Conservation (phyloP, 2,888 invertebrate species). For the Deilephila porcellus region DNA sequence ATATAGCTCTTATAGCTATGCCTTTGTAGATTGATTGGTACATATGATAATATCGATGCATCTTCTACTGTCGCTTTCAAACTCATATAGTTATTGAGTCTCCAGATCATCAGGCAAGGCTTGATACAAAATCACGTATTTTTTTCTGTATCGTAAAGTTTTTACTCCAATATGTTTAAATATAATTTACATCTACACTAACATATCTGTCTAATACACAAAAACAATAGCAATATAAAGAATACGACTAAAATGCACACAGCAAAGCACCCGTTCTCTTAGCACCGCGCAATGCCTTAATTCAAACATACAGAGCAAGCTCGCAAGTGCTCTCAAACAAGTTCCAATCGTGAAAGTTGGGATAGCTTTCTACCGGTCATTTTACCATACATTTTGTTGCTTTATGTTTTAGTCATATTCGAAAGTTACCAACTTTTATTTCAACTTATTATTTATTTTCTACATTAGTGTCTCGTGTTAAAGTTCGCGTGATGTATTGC, state of each 20-base stretch:
- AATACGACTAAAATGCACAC: background rate
- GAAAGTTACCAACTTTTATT: slow-evolving; percentile 27
- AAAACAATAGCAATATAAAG: background rate
- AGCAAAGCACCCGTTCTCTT: background rate
- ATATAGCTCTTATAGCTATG: too few species aligned
- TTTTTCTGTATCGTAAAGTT: too few species aligned
- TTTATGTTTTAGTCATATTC: slow-evolving; percentile 31
- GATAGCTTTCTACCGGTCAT: slow-evolving; percentile 50
- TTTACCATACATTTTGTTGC: slow-evolving; percentile 39
- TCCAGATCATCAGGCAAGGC: too few species aligned
- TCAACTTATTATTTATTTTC: background rate
- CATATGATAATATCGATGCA: too few species aligned
- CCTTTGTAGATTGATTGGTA: too few species aligned
- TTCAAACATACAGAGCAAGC: slow-evolving; percentile 37
- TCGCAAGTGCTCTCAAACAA: slow-evolving; percentile 48
- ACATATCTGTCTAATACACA: background rate
- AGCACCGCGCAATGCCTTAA: slow-evolving; percentile 29
- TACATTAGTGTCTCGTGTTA: background rate
- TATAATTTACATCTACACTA: background rate
- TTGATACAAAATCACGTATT: too few species aligned
- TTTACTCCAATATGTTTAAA: too few species aligned
- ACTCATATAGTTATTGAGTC: too few species aligned
- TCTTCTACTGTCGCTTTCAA: too few species aligned
- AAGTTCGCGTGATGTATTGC: slow-evolving; percentile 16
- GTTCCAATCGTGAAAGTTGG: slow-evolving; percentile 60